A percentile compares a stretch with the other conserved stretches of the same genome.
Conservation (phyloP, 2,797 vertebrate species). For the Gallinago nigripennis region DNA sequence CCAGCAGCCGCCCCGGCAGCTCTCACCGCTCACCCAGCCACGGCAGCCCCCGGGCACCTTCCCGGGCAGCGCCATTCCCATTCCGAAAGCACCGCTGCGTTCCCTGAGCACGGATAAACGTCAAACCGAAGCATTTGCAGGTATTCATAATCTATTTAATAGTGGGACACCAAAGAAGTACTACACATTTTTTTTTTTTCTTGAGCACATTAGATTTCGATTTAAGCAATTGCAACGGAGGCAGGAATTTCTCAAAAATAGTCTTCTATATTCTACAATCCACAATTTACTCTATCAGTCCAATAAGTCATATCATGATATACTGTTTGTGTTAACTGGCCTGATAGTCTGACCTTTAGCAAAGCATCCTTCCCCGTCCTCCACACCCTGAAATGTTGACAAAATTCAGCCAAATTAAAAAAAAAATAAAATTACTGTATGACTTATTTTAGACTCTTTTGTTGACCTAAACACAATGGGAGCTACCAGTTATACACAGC, state of each 20-base stretch:
- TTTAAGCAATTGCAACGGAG: constrained; percentile 55
- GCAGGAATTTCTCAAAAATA: constrained; percentile 58
- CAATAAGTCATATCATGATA: constrained; percentile 30
- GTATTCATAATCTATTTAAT: constrained; percentile 69
- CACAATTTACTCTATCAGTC: constrained; percentile 52
- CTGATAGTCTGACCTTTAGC: not conserved
- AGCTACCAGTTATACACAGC: constrained; percentile 63
- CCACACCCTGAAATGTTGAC: not conserved
- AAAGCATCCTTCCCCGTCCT: constrained; percentile 26
- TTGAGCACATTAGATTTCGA: constrained; percentile 64
- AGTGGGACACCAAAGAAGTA: constrained; percentile 58
- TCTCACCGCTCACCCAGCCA: not conserved
- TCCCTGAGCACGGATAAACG: not conserved
- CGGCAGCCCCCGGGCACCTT: not conserved
- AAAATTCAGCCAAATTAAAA: constrained; percentile 41
- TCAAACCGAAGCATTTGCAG: constrained; percentile 54
- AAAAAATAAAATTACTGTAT: not conserved
- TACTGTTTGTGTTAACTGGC: constrained; percentile 26
- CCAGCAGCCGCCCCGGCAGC: not conserved
- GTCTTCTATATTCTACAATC: constrained; percentile 44
- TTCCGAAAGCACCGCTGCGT: not conserved
- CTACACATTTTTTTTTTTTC: constrained; percentile 45
- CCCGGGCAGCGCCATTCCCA: no score
- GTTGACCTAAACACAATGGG: constrained; percentile 49
- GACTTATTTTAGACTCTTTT: constrained; percentile 41